Base-by-base conservation (phyloP, 2,113 vertebrate species). In the Toxostoma redivivum region DNA sequence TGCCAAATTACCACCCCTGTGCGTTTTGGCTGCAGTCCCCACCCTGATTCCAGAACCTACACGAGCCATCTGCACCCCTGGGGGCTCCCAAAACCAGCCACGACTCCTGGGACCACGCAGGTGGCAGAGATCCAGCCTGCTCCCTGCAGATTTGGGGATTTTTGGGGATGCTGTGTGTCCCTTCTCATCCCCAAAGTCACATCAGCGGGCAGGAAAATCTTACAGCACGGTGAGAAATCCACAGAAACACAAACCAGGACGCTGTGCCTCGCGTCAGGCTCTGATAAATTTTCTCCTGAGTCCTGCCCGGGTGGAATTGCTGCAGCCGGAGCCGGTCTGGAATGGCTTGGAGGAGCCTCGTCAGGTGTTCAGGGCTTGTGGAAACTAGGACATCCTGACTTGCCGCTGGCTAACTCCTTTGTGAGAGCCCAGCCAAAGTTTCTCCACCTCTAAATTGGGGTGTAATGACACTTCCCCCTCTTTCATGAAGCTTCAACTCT, bases 401-500 rank as follows among this genome's bases (percentile, higher is more conserved):
- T 31, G 93, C 93, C 95, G 44, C 86, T 57, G 91, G 93, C 91
- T 95, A 92, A 88, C 82, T 86, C 88, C 94, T 92, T 94, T 94
- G 93, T 92, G 83, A 83, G 91, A 86, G 58, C 91, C 94, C 91
- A 65, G 94, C 83, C 92, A 33, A 51, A 62, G 86, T 57, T 88
- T 58, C 94, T 92, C 92, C 95, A 78, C 92, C 94, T 94, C 91
- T 38, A 28, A 95, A 95, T 79, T 84, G 95, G 87, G 91, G 44
- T 76, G 66, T 93, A 90, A 95, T 91, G 91, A 91, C 88, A 89
- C 93, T 92, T 93, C 85, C 91, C 91, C 66, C n/a, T 94, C 93
- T 96, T 95, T 95, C 93, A 95, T 95, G 96, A 85, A 84, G 90
- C 95, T 95, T 67, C 60, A 16, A 1, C 54, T 81, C 88, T 70